Base-by-base conservation (phyloP, 2,113 vertebrate species). In the Myiopsitta monachus region DNA sequence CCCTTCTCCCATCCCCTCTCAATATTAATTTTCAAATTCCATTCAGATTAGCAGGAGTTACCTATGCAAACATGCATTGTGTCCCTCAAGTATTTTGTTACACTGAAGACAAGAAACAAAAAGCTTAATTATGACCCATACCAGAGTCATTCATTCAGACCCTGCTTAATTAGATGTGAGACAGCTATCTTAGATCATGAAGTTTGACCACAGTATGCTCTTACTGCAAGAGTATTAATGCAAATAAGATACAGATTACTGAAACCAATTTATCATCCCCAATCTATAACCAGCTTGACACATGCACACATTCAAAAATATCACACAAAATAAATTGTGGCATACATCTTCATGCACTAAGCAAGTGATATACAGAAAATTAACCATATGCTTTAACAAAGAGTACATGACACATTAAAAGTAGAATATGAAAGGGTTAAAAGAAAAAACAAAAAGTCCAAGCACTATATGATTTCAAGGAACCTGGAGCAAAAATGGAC, bases 71-170 rank as follows among this genome's bases (percentile, higher is more conserved):
- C 81, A 88, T 39, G 62, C 59, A 66, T 84, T 75, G 31, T n/a
- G 41, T 67, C 83, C 36, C 83, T 87, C 49, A 94, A 89, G 81
- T 67, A 80, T 92, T 95, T 92, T 86, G 92, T 87, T 81, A 92
- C 66, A 79, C 21, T 62, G 67, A 94, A 76, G 54, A 92, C 4
- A 9, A 90, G 78, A 96, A 95, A 83, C 75, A 94, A 92, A 91
- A 95, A 87, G 62, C 92, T 87, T 92, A 94, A 44, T 94, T 94
- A 88, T 47, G 73, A 96, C 84, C 88, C 59, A 54, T 87, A 87
- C 49, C 3, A 7, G 70, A 88, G 81, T 61, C 83, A 75, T 82
- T 86, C 90, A 88, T 90, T 96, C 92, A 81, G 43, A 86, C 79
- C 38, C 55, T 83, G 88, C 61, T 72, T 78, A 92, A 94, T 88